Evolutionary conservation across 2,113 vertebrate species (phyloP).

Genomic region (Oreochromis aureus): DNA sequence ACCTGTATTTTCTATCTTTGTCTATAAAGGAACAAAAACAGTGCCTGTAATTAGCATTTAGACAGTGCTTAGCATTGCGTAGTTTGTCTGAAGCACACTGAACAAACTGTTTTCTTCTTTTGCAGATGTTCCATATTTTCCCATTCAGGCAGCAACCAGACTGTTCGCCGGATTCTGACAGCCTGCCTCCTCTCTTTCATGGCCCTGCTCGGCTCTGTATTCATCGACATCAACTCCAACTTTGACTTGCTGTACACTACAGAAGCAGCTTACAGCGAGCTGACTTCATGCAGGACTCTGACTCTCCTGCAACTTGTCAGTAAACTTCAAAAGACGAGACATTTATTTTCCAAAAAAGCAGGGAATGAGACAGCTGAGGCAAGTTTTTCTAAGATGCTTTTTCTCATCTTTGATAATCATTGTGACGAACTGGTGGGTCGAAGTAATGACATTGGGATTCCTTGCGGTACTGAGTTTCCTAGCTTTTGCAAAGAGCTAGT

Average conservation of each 20-base stretch:
- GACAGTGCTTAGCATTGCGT: background rate
- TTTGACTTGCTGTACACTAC: slow-evolving; percentile 67
- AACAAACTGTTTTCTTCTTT: background rate
- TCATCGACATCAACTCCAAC: slow-evolving; percentile 69
- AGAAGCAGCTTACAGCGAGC: slow-evolving; percentile 58
- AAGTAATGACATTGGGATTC: background rate
- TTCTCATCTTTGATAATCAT: slow-evolving; percentile 24
- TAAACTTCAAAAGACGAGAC: slow-evolving; percentile 71
- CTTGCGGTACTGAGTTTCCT: slow-evolving; percentile 51
- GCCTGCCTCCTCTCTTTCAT: slow-evolving; percentile 76
- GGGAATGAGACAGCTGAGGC: background rate
- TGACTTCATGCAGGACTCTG: slow-evolving; percentile 72
- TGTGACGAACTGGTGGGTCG: slow-evolving; percentile 45
- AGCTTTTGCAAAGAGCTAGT: slow-evolving; percentile 55
- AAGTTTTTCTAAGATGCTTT: background rate
- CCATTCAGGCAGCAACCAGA: slow-evolving; percentile 51
- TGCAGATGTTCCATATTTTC: slow-evolving; percentile 54
- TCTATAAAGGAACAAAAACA: background rate
- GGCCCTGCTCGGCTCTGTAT: slow-evolving; percentile 75
- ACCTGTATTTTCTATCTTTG: background rate
- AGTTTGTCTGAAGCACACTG: background rate
- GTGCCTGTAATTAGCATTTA: background rate
- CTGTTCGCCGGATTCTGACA: slow-evolving; percentile 68
- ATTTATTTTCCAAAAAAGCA: background rate
- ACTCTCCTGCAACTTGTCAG: slow-evolving; percentile 55